Conservation (phyloP, 2,797 vertebrate genomes). For the Pseudocheirus occidentalis region DNA sequence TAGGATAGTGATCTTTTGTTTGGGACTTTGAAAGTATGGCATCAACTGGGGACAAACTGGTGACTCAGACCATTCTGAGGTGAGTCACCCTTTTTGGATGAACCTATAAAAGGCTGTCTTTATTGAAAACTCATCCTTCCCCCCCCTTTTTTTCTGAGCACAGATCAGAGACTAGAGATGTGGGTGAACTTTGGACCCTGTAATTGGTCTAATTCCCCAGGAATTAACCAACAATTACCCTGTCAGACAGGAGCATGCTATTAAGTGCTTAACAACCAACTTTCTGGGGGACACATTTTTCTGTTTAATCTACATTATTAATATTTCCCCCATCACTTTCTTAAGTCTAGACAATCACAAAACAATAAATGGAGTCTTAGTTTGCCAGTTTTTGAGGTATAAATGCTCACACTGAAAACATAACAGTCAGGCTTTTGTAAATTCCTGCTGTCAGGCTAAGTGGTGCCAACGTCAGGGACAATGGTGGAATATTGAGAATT, state of each 20-base stretch:
- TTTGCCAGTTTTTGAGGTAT: background rate
- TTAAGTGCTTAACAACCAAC: background rate
- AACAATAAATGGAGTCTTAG: background rate
- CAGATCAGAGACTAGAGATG: background rate
- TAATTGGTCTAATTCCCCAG: background rate
- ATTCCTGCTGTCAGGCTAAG: background rate
- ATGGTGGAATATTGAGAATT: background rate
- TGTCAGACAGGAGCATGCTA: background rate
- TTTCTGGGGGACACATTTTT: background rate
- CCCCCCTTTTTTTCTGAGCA: background rate
- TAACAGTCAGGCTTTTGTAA: background rate
- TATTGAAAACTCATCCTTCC: background rate
- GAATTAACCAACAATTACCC: background rate
- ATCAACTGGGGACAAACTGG: too few relatives aligned
- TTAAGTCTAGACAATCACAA: background rate
- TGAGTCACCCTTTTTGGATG: too few relatives aligned
- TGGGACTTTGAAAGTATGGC: too few relatives aligned
- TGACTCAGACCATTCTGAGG: too few relatives aligned
- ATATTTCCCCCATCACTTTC: background rate
- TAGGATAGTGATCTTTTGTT: too few relatives aligned
- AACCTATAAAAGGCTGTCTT: too few relatives aligned
- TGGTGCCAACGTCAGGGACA: background rate
- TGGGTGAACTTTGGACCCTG: background rate
- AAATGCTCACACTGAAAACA: background rate
- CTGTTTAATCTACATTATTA: background rate